Percentiles rank a stretch among this genome's conserved stretches.
phyloP scores from a whole-genome alignment of 2,797 vertebrate species.

The Morelia viridis region DNA sequence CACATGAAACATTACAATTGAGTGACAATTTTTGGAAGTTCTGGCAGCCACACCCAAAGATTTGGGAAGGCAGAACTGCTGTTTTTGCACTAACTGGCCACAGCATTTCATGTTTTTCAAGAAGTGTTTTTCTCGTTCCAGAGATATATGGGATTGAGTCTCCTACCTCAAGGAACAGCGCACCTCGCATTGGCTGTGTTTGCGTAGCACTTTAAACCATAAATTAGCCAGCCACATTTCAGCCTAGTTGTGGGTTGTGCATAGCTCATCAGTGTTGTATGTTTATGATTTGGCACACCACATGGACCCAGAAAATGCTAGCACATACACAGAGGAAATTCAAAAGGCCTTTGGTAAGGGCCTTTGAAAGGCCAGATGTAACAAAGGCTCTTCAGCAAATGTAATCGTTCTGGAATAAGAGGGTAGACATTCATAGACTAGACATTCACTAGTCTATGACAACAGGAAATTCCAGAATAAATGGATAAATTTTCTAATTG shows the following conservation, averaged over 20 bases:
- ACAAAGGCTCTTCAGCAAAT: background rate
- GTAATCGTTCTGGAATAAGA: background rate
- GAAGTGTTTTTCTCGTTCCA: background rate
- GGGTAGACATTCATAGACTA: background rate
- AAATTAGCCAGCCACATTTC: background rate
- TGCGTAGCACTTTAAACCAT: background rate
- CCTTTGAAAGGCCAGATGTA: background rate
- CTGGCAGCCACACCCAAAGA: background rate
- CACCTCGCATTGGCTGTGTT: background rate
- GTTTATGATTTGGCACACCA: background rate
- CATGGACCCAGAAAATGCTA: background rate
- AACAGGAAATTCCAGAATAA: background rate
- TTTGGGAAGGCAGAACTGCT: background rate
- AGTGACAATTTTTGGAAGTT: background rate
- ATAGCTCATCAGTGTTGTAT: background rate
- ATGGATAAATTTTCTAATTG: background rate
- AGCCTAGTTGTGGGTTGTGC: background rate
- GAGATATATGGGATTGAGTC: background rate
- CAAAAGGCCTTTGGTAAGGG: background rate
- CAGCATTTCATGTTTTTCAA: background rate
- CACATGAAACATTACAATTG: background rate
- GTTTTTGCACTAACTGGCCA: background rate
- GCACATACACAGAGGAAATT: background rate
- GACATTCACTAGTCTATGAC: background rate
- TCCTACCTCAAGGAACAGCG: background rate